Evolutionary conservation across 2,888 invertebrate genomes (phyloP).

Genomic region (Amiota mariae): DNA sequence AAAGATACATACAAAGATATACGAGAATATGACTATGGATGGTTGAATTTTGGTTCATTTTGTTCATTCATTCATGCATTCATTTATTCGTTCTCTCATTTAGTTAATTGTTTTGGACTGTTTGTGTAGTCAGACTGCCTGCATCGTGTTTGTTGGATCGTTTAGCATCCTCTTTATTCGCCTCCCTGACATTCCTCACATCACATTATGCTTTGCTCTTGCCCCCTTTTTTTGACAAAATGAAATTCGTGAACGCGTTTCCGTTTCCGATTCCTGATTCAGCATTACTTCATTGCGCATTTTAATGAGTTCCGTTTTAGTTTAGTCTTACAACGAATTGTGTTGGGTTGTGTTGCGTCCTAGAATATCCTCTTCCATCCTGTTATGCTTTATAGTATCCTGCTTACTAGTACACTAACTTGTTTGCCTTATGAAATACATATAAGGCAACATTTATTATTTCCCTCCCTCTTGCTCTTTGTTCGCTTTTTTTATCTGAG

Average conservation of each 20-base stretch:
- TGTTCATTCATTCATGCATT: neutral
- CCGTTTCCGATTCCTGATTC: neutral
- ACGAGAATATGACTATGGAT: too few species aligned
- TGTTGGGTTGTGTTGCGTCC: neutral
- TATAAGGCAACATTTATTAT: too few species aligned
- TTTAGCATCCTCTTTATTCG: neutral
- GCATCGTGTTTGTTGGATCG: neutral
- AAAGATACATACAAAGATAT: neutral
- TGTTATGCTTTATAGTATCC: too few species aligned
- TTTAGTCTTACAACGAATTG: neutral
- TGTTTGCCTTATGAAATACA: neutral
- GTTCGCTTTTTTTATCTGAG: too few species aligned
- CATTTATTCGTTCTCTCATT: neutral
- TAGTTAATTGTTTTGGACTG: neutral
- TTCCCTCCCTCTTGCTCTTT: neutral
- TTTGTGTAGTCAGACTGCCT: neutral
- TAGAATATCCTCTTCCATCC: neutral
- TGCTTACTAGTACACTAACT: neutral
- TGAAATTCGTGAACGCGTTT: neutral
- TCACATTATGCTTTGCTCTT: too few species aligned
- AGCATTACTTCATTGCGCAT: conserved; percentile 9
- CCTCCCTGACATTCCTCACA: too few species aligned
- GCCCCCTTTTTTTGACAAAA: too few species aligned
- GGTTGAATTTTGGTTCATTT: too few species aligned
- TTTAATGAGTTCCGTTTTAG: conserved; percentile 10